Evolutionary conservation across 2,888 invertebrate species (phyloP), one percentile per base, ranked within the genome.

Genomic region (Andrena dorsata): DNA sequence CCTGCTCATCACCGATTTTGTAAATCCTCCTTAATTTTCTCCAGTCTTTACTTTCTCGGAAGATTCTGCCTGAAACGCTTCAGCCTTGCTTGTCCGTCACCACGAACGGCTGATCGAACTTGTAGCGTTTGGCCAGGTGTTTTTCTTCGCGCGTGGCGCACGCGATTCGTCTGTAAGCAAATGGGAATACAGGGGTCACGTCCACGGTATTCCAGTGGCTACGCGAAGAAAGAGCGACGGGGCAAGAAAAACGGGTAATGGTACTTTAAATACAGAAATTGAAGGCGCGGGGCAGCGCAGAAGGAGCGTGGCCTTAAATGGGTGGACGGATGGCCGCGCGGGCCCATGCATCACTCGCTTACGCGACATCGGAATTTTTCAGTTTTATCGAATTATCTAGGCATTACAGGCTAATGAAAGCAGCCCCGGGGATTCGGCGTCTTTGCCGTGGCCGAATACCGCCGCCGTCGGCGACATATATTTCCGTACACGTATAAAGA

Each of bases 311-410:
- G n/a, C 84, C 82, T 82, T 82, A 87, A 87, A 86, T 63, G 86
- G 80, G 60, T 30, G 32, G 69, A 66, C 74, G 66, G 75, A 73
- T 76, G 80, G 56, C 66, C 28, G 60, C 73, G 47, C 56, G 41
- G 69, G 51, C 74, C 85, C 84, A 90, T 92, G 90, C 90, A 91
- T 91, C 87, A 89, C 85, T 81, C 64, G 41, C 75, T 89, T 90
- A 92, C 92, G 92, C 89, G 93, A 93, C 93, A 91, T 91, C 89
- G 91, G 92, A 91, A 93, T 93, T 92, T 91, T 90, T 88, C 87
- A 89, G 91, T 90, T 92, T 91, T 90, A 92, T 93, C 93, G 91
- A 93, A 93, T 93, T 93, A 93, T 90, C 91, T 90, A 91, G 91
- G 90, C 92, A 91, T 92, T 90, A 90, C 86, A 53, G 53, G 90